Evolutionary conservation across 2,888 invertebrate species (phyloP), one percentile per base, ranked within the genome.

Genomic region (Allygus modestus): DNA sequence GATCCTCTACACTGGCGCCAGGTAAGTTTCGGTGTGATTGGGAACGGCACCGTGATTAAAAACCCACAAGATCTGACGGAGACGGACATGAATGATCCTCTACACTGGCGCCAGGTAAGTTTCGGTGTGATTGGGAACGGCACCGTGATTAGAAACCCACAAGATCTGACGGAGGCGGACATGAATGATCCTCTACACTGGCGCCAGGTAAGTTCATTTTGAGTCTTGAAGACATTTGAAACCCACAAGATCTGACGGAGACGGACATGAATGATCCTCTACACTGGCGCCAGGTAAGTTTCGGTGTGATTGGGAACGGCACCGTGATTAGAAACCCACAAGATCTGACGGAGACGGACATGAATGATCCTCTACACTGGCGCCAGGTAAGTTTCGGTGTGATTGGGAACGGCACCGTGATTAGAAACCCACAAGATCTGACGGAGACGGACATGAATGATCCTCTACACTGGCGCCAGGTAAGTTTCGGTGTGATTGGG

Each of bases 351-450:
- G 9, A 51, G 51, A 51, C 51, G 12, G 51, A 51, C n/a, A 11
- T 17, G 7, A 51, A 51, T n/a, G 51, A 51, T n/a, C 51, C 51
- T 51, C 51, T 51, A n/a, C 51, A 51, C 12, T 51, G 51, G 51
- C 51, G 51, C 17, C 51, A 51, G 51, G 51, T 51, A 51, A n/a
- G 51, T 51, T 51, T n/a, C n/a, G n/a, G n/a, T n/a, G n/a, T n/a
- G n/a, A n/a, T n/a, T n/a, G 37, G 37, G 5, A 51, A 51, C 12
- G 51, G 51, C 15, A 51, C 51, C 17, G 51, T 51, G n/a, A 51
- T 51, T 17, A 51, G 51, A 51, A 51, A 51, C 17, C 51, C 51
- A 2, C 51, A 51, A 51, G 51, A 51, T 51, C 9, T n/a, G 12
- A n/a, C 51, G 17, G 9, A 51, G 51, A 51, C 51, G 12, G 51